Evolutionary conservation across 2,797 vertebrate genomes (phyloP).

Genomic region (Enteromius paludinosus): DNA sequence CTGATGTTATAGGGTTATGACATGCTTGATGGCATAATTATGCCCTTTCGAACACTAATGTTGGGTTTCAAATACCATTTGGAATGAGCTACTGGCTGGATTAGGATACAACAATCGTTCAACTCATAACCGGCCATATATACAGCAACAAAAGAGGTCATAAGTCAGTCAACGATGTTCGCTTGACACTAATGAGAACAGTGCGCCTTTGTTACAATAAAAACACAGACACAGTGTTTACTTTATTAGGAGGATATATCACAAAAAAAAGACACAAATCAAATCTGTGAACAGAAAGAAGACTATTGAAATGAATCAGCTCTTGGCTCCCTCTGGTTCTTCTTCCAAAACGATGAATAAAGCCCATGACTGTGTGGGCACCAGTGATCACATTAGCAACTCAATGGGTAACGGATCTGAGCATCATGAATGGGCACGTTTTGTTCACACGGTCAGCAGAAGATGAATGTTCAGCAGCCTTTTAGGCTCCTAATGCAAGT

Average conservation of each 20-base stretch:
- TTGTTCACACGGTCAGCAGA: slow-evolving; percentile 37
- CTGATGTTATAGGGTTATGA: slow-evolving; percentile 30
- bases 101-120: slow-evolving; percentile 1
- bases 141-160: slow-evolving; percentile 21
- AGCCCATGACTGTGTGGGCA: slow-evolving; percentile 17
- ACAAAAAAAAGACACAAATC: slow-evolving; percentile 41
- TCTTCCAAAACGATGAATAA: slow-evolving; percentile 35
- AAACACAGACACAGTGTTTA: slow-evolving; percentile 40
- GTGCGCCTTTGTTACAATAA: slow-evolving; percentile 30
- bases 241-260: slow-evolving; percentile 13
- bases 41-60: slow-evolving; percentile 30
- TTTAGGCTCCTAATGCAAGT: background rate
- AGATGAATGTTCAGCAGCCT: slow-evolving; percentile 31
- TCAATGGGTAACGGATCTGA: slow-evolving; percentile 55
- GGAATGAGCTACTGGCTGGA: background rate
- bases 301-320: slow-evolving; percentile 18
- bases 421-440: slow-evolving; percentile 42
- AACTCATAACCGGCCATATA: slow-evolving; percentile 30
- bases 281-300: slow-evolving; percentile 51
- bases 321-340: slow-evolving; percentile 23
- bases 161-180: slow-evolving; percentile 12
- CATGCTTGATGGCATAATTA: slow-evolving; percentile 16
- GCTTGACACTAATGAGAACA: slow-evolving; percentile 3
- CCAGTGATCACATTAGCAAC: slow-evolving; percentile 53
- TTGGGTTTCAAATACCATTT: slow-evolving; percentile 12